A percentile compares a stretch with the other conserved stretches of the same genome.
phyloP scores from a whole-genome alignment of 2,888 invertebrate genomes.

The Spilarctia lutea region DNA sequence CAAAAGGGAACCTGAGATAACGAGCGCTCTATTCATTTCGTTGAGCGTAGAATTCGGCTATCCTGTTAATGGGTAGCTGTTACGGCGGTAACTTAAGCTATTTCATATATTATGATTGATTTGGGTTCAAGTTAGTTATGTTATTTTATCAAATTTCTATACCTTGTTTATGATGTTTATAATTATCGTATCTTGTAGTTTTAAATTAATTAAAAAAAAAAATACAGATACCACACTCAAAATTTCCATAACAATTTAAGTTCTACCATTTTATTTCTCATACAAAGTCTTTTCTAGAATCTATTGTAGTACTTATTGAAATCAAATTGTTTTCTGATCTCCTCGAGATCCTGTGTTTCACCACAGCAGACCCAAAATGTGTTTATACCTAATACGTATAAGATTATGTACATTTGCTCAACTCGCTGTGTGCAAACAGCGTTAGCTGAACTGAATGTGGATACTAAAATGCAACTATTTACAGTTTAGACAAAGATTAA shows the following conservation, averaged over 20 bases:
- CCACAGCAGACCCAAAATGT: constrained; percentile 8
- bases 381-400: constrained; percentile 2
- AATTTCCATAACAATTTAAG: background rate
- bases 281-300: background rate
- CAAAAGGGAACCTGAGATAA: constrained; percentile 54
- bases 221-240: too few relatives aligned
- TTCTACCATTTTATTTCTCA: background rate
- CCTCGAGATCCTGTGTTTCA: constrained; percentile 50
- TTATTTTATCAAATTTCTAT: background rate
- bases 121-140: background rate
- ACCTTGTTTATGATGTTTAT: background rate
- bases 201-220: too few relatives aligned
- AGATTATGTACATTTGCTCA: constrained; percentile 59
- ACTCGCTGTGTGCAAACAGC: constrained; percentile 59
- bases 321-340: constrained; percentile 63
- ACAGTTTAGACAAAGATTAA: constrained; percentile 47
- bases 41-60: constrained; percentile 20
- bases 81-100: constrained; percentile 5
- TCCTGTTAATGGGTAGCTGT: constrained; percentile 21
- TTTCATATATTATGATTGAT: constrained; percentile 12
- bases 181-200: background rate
- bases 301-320: constrained; percentile 31
- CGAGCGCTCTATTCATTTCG: constrained; percentile 50
- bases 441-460: constrained; percentile 48
- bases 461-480: constrained; percentile 60